A percentile compares a stretch with the other conserved stretches of the same genome.
These are phyloP conservation scores for Aspidoscelis tigris DNA, from an alignment of 2,113 vertebrate genomes.

Conservation along the genomic window DNA sequence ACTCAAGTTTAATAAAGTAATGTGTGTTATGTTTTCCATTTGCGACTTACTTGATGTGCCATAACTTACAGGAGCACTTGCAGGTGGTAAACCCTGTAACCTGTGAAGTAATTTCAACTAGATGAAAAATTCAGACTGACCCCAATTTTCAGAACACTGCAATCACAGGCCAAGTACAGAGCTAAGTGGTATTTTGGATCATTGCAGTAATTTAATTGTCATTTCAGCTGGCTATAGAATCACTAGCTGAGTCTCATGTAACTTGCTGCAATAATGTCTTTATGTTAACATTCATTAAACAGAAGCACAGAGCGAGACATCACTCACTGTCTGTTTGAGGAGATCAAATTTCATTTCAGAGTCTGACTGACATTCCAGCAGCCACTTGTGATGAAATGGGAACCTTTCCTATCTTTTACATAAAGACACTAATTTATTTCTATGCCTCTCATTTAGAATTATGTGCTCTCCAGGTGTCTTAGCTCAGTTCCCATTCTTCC, in stretches of 20 bases:
- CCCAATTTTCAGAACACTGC: conserved; percentile 10
- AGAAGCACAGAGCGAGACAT: not conserved
- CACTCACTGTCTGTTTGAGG: conserved; percentile 38
- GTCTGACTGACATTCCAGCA: not conserved
- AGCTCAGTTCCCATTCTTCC: not conserved
- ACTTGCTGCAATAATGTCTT: conserved; percentile 25
- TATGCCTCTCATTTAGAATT: not conserved
- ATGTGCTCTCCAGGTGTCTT: not conserved
- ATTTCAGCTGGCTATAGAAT: conserved; percentile 31
- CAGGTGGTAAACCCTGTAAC: not conserved
- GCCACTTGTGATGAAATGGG: not conserved
- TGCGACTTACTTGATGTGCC: not conserved
- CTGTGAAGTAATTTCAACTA: not conserved
- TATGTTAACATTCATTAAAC: conserved; percentile 43
- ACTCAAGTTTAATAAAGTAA: not conserved
- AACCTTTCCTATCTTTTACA: conserved; percentile 13
- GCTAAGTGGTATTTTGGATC: conserved; percentile 31
- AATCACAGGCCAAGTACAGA: conserved; percentile 24
- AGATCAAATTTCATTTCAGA: conserved; percentile 32
- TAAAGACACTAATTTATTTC: not conserved
- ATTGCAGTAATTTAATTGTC: conserved; percentile 42
- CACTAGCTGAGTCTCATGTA: conserved; percentile 23
- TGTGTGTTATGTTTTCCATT: not conserved
- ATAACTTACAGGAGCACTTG: not conserved
- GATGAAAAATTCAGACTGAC: not conserved